A percentile compares a stretch with the other conserved stretches of the same genome.
phyloP scores from a whole-genome alignment of 1,140 invertebrate species.

The Eriocheir sinensis region DNA sequence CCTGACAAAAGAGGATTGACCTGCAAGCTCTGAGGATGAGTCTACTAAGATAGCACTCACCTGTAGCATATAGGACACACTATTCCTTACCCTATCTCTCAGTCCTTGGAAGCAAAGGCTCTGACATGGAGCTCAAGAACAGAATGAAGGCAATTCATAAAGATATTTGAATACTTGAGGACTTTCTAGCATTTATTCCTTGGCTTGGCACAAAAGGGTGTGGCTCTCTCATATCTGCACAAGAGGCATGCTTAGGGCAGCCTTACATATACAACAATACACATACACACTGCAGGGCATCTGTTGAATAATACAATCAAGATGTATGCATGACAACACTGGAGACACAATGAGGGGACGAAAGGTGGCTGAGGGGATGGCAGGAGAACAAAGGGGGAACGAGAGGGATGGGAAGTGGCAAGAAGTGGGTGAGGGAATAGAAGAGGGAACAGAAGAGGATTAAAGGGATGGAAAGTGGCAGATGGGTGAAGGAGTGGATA shows the following conservation, averaged over 20 bases:
- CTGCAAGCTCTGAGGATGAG: background rate
- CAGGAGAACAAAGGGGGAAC: conserved; percentile 48
- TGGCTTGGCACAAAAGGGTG: background rate
- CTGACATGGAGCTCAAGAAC: background rate
- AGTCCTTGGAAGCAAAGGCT: background rate
- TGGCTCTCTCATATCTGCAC: background rate
- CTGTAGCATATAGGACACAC: background rate
- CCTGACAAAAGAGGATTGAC: background rate
- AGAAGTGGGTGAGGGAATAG: conserved; percentile 73
- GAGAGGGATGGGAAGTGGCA: conserved; percentile 79
- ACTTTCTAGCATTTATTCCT: background rate
- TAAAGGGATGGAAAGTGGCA: background rate
- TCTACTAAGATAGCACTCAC: background rate
- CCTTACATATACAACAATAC: background rate
- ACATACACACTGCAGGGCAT: background rate
- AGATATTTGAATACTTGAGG: background rate
- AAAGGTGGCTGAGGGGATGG: conserved; percentile 33
- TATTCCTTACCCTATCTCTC: background rate
- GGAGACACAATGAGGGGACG: conserved; percentile 28
- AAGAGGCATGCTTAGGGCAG: background rate
- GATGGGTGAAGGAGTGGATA: no score
- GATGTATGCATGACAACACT: background rate
- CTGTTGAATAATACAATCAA: background rate
- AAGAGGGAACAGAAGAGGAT: background rate
- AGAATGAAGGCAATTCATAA: no score